Percentiles rank a stretch among this genome's conserved stretches.
Evolutionary conservation across 1,140 invertebrate species (phyloP).

Genomic region (Drosophila serrata): DNA sequence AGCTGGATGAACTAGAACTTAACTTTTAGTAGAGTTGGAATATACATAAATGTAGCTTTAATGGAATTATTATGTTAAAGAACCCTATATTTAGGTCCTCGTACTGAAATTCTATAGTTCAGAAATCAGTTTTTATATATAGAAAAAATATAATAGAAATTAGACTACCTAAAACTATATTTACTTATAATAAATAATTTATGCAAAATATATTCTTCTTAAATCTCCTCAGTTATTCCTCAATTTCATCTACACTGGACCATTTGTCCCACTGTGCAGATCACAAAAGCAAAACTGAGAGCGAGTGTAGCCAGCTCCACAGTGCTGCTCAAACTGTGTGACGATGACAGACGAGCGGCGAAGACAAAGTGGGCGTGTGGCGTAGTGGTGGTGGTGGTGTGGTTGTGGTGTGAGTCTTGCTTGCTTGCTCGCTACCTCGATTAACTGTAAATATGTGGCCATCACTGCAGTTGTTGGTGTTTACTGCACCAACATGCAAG

Average conservation of each 20-base stretch:
- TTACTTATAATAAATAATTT: too few species aligned
- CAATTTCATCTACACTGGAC: neutral
- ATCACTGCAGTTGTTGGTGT: constrained; percentile 34
- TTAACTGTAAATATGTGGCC: constrained; percentile 56
- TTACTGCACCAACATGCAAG: constrained; percentile 12
- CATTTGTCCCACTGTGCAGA: constrained; percentile 14
- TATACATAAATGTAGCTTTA: too few species aligned
- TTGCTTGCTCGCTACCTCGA: constrained; percentile 28
- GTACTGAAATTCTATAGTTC: too few species aligned
- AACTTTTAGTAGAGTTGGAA: too few species aligned
- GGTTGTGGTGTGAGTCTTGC: constrained; percentile 8
- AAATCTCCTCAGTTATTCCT: neutral
- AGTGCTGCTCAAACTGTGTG: constrained; percentile 54
- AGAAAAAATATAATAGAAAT: too few species aligned
- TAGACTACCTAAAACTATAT: too few species aligned
- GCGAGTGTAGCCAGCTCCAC: constrained; percentile 7
- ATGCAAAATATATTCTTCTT: neutral
- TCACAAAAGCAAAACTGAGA: constrained; percentile 18
- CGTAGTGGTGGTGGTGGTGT: constrained; percentile 4
- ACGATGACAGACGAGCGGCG: constrained; percentile 42
- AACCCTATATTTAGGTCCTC: too few species aligned
- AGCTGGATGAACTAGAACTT: neutral
- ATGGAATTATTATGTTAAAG: too few species aligned
- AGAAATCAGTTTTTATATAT: too few species aligned
- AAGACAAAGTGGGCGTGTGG: constrained; percentile 48